phyloP scores from a whole-genome alignment of 1,140 invertebrate species.

The Carcinoscorpius rotundicauda region DNA sequence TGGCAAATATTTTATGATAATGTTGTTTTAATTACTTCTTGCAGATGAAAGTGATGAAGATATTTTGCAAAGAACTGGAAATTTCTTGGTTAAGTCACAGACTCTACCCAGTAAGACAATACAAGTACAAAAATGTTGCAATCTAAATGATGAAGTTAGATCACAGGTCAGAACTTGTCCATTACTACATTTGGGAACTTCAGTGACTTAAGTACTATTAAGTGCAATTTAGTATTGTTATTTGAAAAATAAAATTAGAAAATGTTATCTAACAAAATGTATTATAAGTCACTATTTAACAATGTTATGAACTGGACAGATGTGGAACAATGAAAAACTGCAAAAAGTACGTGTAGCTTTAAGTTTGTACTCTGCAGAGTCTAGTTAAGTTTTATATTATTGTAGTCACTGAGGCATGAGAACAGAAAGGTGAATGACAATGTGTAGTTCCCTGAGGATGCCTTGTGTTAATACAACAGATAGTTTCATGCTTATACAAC shows the following conservation, averaged over 20 bases:
- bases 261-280: background rate
- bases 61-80: conserved; percentile 11
- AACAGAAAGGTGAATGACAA: no score
- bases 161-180: no score
- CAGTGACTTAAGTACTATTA: no score
- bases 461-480: no score
- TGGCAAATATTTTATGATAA: no score
- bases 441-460: no score
- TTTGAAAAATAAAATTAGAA: no score
- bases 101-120: conserved; percentile 11
- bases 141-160: conserved; percentile 9
- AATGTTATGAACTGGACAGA: background rate
- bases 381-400: no score
- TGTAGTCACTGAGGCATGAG: no score
- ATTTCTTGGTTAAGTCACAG: conserved; percentile 7
- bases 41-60: conserved; percentile 15
- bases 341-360: background rate
- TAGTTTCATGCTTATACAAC: no score
- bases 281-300: conserved; percentile 1
- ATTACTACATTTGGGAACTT: no score
- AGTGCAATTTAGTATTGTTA: no score
- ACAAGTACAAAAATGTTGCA: conserved; percentile 5
- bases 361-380: background rate
- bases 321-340: background rate
- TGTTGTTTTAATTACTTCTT: background rate